Conservation (phyloP, 1,140 invertebrate species). For the Drosophila lacertosa region DNA sequence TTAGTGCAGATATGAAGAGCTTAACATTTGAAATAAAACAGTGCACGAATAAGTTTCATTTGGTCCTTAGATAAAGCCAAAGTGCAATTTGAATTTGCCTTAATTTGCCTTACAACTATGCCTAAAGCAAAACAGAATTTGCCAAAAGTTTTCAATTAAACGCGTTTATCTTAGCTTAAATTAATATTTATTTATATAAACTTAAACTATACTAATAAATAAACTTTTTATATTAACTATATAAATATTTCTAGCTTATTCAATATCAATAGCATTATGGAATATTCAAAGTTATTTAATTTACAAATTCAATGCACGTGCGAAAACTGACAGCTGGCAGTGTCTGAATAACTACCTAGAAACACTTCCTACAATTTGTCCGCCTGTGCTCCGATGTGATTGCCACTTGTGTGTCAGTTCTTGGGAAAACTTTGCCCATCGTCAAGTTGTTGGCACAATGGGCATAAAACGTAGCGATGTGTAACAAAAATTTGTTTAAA, state of each 20-base stretch:
- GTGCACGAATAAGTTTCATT: conserved; percentile 12
- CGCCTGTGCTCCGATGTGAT: conserved; percentile 23
- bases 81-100: conserved; percentile 1
- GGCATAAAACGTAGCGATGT: conserved; percentile 20
- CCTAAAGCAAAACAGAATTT: neutral
- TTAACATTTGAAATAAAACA: conserved; percentile 42
- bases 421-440: conserved; percentile 25
- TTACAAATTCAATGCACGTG: neutral
- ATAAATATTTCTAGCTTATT: too few species aligned
- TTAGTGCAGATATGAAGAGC: conserved; percentile 55
- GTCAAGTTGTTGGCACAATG: conserved; percentile 10
- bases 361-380: neutral
- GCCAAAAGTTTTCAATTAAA: too few species aligned
- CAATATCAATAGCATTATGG: neutral
- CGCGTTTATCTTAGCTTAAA: too few species aligned
- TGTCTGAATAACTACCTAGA: neutral
- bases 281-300: neutral
- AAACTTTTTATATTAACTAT: too few species aligned
- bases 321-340: conserved; percentile 5
- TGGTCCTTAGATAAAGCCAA: neutral
- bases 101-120: neutral
- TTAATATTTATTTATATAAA: too few species aligned
- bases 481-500: conserved; percentile 65
- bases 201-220: too few species aligned
- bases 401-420: conserved; percentile 35